A percentile compares a stretch with the other conserved stretches of the same genome.
phyloP scores from a whole-genome alignment of 2,797 vertebrate species.

The Aphelocoma californica region DNA sequence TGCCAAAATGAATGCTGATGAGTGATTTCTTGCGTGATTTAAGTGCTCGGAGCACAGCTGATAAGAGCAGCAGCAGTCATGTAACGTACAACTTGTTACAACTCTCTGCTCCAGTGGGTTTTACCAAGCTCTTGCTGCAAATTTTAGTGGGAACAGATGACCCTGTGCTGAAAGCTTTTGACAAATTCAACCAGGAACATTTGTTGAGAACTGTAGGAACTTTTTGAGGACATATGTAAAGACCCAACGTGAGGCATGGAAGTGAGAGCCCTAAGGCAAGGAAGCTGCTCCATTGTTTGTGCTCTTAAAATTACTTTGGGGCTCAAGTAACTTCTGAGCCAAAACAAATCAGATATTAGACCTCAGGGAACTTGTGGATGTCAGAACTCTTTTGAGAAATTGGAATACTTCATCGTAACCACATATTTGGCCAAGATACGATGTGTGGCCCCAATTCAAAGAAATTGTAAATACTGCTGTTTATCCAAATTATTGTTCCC shows the following conservation, averaged over 20 bases:
- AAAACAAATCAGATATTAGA: neutral
- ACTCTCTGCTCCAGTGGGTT: neutral
- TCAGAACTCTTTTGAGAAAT: neutral
- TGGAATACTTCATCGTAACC: neutral
- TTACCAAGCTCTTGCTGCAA: neutral
- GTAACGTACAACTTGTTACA: neutral
- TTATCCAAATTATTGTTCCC: neutral
- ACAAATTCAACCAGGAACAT: neutral
- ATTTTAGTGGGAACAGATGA: neutral
- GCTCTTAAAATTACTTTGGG: neutral
- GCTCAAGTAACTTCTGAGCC: neutral
- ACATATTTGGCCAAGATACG: neutral
- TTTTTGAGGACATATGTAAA: neutral
- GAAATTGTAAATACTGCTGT: neutral
- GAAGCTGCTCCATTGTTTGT: neutral
- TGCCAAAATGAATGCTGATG: neutral
- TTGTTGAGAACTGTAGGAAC: neutral
- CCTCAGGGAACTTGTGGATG: neutral
- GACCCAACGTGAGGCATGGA: fast-evolving
- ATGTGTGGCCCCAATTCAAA: neutral
- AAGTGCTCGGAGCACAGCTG: neutral
- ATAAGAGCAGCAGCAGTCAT: neutral
- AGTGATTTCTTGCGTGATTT: neutral
- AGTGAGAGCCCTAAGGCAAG: neutral
- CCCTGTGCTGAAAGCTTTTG: neutral